Conservation (phyloP, 2,888 invertebrate genomes). For the Xestoiulus laeticollis region DNA sequence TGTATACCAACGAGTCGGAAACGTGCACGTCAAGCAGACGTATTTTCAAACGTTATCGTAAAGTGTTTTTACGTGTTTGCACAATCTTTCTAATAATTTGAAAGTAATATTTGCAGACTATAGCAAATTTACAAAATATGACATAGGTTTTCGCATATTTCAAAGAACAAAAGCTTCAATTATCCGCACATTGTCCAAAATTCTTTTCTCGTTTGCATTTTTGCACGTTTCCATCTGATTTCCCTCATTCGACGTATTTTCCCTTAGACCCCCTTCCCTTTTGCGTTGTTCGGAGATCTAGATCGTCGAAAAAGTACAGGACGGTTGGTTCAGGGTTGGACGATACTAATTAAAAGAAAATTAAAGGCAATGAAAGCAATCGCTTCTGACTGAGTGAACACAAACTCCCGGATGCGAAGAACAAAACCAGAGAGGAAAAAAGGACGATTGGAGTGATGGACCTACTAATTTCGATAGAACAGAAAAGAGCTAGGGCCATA, state of each 20-base stretch:
- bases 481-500: slow-evolving; percentile 41
- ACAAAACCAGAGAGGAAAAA: slow-evolving; percentile 20
- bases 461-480: slow-evolving; percentile 28
- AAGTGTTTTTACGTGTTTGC: no score
- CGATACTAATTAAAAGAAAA: slow-evolving; percentile 48
- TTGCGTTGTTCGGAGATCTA: not conserved
- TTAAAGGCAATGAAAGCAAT: slow-evolving; percentile 46
- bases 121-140: no score
- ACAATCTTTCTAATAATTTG: no score
- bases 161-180: not conserved
- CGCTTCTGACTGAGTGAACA: slow-evolving; percentile 46
- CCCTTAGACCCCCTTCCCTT: not conserved
- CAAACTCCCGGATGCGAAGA: slow-evolving; percentile 44
- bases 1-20: no score
- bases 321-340: slow-evolving; percentile 37
- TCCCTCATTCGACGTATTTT: not conserved
- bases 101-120: no score
- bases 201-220: slow-evolving; percentile 32
- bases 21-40: no score
- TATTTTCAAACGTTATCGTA: no score
- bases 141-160: not conserved
- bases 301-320: slow-evolving; percentile 10
- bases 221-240: not conserved
- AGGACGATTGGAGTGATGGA: slow-evolving; percentile 31
- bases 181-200: not conserved